Conservation (phyloP, 2,113 vertebrate genomes). For the Pica pica region DNA sequence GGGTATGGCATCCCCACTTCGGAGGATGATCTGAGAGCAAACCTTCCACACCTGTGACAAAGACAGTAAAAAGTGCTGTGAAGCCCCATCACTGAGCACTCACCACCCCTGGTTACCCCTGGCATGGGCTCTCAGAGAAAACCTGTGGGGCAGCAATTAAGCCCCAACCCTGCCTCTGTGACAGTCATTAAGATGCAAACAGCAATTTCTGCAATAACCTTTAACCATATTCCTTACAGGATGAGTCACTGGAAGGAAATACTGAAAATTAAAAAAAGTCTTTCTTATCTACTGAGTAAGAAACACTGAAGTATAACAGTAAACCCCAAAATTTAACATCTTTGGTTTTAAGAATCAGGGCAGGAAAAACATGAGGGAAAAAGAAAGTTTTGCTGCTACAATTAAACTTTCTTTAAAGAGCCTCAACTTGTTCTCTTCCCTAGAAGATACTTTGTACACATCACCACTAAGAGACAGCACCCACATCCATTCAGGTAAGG, state of each 20-base stretch:
- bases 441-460: background rate
- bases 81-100: background rate
- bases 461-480: background rate
- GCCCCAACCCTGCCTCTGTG: background rate
- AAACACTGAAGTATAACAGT: background rate
- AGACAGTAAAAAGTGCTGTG: background rate
- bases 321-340: background rate
- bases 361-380: background rate
- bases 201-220: background rate
- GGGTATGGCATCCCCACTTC: background rate
- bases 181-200: background rate
- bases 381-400: background rate
- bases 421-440: background rate
- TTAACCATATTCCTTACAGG: background rate
- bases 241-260: background rate
- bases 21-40: background rate
- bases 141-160: background rate
- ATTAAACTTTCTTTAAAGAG: background rate
- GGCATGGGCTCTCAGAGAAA: background rate
- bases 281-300: background rate
- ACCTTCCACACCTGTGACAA: background rate
- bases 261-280: background rate
- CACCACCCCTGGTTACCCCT: background rate
- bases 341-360: background rate
- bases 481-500: background rate